Evolutionary conservation across 1,140 invertebrate species (phyloP).

Genomic region (Drosophila rhopaloa): DNA sequence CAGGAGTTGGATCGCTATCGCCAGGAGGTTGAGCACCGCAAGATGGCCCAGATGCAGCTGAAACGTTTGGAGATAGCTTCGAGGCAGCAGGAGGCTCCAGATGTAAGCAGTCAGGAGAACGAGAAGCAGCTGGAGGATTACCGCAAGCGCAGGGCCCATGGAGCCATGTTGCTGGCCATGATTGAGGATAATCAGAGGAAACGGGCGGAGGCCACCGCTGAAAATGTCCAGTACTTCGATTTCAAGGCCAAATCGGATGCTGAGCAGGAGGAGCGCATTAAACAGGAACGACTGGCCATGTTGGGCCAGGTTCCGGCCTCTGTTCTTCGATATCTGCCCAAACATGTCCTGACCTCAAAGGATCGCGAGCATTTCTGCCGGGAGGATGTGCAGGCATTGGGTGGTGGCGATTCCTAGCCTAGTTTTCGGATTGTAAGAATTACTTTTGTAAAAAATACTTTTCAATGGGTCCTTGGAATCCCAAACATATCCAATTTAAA

Average conservation of each 20-base stretch:
- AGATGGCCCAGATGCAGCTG: constrained; percentile 23
- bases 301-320: constrained; percentile 40
- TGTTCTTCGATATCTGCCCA: constrained; percentile 60
- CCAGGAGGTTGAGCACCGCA: constrained; percentile 21
- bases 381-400: constrained; percentile 6
- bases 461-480: not conserved
- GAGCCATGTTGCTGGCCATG: constrained; percentile 56
- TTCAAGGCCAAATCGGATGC: constrained; percentile 46
- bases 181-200: constrained; percentile 64
- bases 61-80: constrained; percentile 30
- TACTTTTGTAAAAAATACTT: not conserved
- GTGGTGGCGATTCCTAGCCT: constrained; percentile 14
- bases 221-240: constrained; percentile 57
- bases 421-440: not conserved
- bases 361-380: constrained; percentile 51
- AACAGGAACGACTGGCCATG: constrained; percentile 49
- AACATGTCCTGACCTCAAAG: constrained; percentile 41
- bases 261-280: constrained; percentile 34
- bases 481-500: constrained; percentile 20
- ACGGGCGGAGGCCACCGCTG: constrained; percentile 57
- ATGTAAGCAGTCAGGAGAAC: not conserved
- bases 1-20: constrained; percentile 55
- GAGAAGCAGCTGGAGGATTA: constrained; percentile 29
- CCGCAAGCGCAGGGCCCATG: constrained; percentile 44
- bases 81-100: not conserved